A percentile compares a stretch with the other conserved stretches of the same genome.
Conservation (phyloP, 2,797 vertebrate species). For the Chelon auratus region DNA sequence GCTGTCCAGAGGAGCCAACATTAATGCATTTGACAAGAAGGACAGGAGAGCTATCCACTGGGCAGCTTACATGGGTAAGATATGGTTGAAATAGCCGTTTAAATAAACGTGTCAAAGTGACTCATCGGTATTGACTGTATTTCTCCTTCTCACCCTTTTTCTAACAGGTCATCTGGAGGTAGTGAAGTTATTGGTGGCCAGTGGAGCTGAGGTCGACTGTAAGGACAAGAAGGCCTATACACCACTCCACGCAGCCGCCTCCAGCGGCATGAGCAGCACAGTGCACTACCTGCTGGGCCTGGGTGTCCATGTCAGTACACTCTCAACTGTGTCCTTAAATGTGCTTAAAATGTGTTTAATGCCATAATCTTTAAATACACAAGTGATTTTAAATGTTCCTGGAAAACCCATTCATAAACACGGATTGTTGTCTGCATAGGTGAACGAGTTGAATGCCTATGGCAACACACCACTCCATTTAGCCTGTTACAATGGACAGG, state of each 20-base stretch:
- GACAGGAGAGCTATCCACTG: conserved; percentile 96
- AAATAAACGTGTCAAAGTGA: background rate
- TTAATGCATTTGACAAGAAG: conserved; percentile 98
- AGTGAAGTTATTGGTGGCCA: conserved; percentile 92
- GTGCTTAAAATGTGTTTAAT: background rate
- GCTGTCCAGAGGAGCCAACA: conserved; percentile 96
- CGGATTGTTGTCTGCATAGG: conserved; percentile 77
- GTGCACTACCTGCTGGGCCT: conserved; percentile 95
- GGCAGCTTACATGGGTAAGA: conserved; percentile 98
- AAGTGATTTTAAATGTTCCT: too few relatives aligned
- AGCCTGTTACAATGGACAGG: conserved; percentile 97
- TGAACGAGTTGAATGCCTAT: conserved; percentile 93
- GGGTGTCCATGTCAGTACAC: conserved; percentile 90
- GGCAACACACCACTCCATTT: conserved; percentile 96
- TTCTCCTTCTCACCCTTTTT: background rate
- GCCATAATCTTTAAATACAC: too few relatives aligned
- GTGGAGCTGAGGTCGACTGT: conserved; percentile 95
- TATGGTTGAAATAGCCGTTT: background rate
- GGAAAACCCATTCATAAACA: background rate
- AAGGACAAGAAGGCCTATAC: conserved; percentile 97
- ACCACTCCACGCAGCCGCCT: conserved; percentile 94
- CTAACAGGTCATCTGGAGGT: conserved; percentile 94
- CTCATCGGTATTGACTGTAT: background rate
- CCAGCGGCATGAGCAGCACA: conserved; percentile 95
- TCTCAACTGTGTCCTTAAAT: background rate